Conservation (phyloP, 2,888 invertebrate species). For the Agrotis ipsilon region DNA sequence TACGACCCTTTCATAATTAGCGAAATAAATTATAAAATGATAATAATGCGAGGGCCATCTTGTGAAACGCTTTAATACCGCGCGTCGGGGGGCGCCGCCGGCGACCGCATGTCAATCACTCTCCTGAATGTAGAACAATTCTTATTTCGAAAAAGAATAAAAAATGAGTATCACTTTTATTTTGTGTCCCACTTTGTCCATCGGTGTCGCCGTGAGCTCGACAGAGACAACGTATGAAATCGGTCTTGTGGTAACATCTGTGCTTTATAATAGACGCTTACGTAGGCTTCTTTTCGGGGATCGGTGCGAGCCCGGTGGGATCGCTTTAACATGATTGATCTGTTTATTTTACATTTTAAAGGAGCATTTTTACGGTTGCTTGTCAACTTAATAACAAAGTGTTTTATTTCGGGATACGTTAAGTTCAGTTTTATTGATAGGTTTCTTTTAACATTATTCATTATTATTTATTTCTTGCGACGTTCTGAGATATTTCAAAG, state of each 20-base stretch:
- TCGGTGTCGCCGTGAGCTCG: conserved; percentile 67
- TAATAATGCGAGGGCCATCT: conserved; percentile 89
- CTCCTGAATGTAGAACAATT: conserved; percentile 90
- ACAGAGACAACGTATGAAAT: conserved; percentile 81
- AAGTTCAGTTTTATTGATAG: conserved; percentile 91
- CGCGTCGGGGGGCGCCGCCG: conserved; percentile 87
- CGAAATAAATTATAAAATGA: conserved; percentile 91
- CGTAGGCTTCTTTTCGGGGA: conserved; percentile 91
- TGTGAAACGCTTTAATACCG: conserved; percentile 86
- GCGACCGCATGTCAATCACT: conserved; percentile 91
- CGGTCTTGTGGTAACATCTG: conserved; percentile 90
- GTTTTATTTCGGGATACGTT: conserved; percentile 90
- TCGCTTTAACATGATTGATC: conserved; percentile 91
- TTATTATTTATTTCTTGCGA: conserved; percentile 77
- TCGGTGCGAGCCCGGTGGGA: conserved; percentile 89
- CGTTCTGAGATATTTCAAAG: conserved; percentile 73
- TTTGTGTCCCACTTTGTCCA: conserved; percentile 78
- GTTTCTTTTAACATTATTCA: conserved; percentile 88
- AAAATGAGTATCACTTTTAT: conserved; percentile 88
- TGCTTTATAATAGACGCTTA: conserved; percentile 90
- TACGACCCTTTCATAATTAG: conserved; percentile 89
- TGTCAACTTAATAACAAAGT: conserved; percentile 91
- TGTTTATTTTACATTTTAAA: conserved; percentile 92
- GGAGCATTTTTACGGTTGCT: conserved; percentile 91
- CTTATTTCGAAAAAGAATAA: conserved; percentile 89